Evolutionary conservation across 2,888 invertebrate species (phyloP), one percentile per base, ranked within the genome.

Genomic region (Lasioglossum marginatum): DNA sequence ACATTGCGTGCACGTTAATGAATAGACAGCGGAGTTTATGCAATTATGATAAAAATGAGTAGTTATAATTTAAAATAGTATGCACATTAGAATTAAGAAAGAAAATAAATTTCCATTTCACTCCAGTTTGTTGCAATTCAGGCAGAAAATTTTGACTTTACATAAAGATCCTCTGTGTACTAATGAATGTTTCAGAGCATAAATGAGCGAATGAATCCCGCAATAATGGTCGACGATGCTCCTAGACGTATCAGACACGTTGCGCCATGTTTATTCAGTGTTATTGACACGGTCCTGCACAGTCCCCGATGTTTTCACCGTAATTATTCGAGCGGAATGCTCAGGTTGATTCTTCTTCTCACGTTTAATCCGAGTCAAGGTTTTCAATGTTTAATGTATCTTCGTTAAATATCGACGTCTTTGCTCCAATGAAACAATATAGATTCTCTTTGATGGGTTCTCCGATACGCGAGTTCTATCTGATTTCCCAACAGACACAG

Each of bases 401-500:
- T 37, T 70, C 37, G 45, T 80, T 82, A 82, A 75, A 80, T 75
- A 80, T 82, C 80, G 82, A 80, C 68, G 57, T 60, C 74, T 60
- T 52, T 27, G 27, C 31, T 48, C 14, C 27, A 40, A 70, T 37
- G 74, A 75, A 80, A 60, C 70, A 70, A 80, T 80, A 75, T 74
- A 82, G 60, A 70, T 82, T 80, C 70, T 73, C 52, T 78, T 82
- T 66, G 43, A 80, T 68, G 43, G 68, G 27, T 79, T 68, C 34
- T 10, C 52, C 52, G 43, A 34, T 43, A 73, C 52, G 19, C 14
- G 66, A 2, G 52, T 79, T 79, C 68, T 68, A 63, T 80, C 82
- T 82, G 80, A 82, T 82, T 82, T 82, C 82, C 82, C 82, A 82
- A 70, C n/a, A 82, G 82, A 45, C 82, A 27, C 52, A 16, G 52